phyloP scores from a whole-genome alignment of 1,140 invertebrate species.

The Drosophila nannoptera region DNA sequence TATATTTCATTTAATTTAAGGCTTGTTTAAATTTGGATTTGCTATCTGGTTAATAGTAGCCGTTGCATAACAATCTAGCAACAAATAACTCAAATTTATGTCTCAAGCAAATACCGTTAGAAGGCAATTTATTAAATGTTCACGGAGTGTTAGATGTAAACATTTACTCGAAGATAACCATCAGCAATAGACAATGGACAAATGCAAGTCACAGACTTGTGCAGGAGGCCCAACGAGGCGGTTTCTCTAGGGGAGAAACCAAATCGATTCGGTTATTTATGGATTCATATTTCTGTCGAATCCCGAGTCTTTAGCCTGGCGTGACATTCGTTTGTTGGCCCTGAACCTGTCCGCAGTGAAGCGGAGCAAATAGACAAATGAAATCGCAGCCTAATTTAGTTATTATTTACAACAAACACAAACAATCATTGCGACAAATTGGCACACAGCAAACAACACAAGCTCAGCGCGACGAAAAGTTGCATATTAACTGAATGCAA shows the following conservation, averaged over 20 bases:
- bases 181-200: conserved; percentile 8
- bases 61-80: too few species aligned
- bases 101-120: neutral
- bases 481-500: conserved; percentile 36
- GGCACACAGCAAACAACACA: conserved; percentile 67
- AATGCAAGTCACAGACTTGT: conserved; percentile 24
- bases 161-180: conserved; percentile 8
- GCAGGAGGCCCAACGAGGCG: too few species aligned
- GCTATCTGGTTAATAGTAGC: too few species aligned
- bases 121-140: conserved; percentile 6
- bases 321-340: conserved; percentile 23
- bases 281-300: conserved; percentile 14
- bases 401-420: conserved; percentile 69
- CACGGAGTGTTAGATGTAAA: conserved; percentile 7
- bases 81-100: neutral
- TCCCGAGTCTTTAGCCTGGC: conserved; percentile 5
- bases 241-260: neutral
- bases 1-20: too few species aligned
- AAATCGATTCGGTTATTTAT: conserved; percentile 25
- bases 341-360: conserved; percentile 5
- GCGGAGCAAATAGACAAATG: conserved; percentile 15
- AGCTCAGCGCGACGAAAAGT: conserved; percentile 37
- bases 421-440: conserved; percentile 61
- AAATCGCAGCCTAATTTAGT: conserved; percentile 69
- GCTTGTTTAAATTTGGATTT: too few species aligned